Conservation (phyloP, 1,140 invertebrate genomes). For the Probaryconus sp. region DNA sequence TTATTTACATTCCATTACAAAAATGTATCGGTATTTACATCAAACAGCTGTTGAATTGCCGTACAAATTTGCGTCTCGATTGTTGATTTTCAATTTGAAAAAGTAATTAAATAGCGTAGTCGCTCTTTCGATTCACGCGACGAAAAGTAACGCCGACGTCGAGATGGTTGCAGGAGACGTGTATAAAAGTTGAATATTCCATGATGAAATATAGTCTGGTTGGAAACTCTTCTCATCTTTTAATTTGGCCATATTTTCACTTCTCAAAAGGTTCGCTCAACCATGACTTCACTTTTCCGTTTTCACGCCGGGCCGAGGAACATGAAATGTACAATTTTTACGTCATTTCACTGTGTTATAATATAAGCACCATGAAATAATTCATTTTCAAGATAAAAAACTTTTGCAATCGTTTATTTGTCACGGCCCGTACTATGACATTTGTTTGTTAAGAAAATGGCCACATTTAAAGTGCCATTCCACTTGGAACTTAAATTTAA, state of each 20-base stretch:
- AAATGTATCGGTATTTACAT: too few relatives aligned
- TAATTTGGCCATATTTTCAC: slow-evolving; percentile 54
- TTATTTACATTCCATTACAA: too few relatives aligned
- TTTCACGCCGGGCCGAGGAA: slow-evolving; percentile 13
- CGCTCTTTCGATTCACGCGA: not conserved
- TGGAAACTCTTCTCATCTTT: slow-evolving; percentile 40
- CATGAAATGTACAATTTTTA: slow-evolving; percentile 49
- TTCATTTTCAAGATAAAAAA: slow-evolving; percentile 25
- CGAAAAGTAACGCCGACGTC: slow-evolving; percentile 5
- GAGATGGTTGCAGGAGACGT: slow-evolving; percentile 21
- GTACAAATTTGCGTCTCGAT: too few relatives aligned
- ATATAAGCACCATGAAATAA: slow-evolving; percentile 51
- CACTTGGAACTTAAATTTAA: too few relatives aligned
- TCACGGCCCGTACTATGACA: slow-evolving; percentile 7
- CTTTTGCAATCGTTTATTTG: slow-evolving; percentile 38
- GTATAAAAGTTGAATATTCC: slow-evolving; percentile 38
- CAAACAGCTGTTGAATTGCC: too few relatives aligned
- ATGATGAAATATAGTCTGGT: slow-evolving; percentile 42
- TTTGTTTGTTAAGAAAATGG: slow-evolving; percentile 30
- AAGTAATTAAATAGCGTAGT: slow-evolving; percentile 18
- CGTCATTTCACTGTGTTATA: slow-evolving; percentile 32
- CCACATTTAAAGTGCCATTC: slow-evolving; percentile 21
- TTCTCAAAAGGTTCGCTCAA: slow-evolving; percentile 50
- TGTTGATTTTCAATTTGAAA: slow-evolving; percentile 22
- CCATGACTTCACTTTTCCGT: slow-evolving; percentile 45